Conservation (phyloP, 2,888 invertebrate species). For the Rotaria socialis region DNA sequence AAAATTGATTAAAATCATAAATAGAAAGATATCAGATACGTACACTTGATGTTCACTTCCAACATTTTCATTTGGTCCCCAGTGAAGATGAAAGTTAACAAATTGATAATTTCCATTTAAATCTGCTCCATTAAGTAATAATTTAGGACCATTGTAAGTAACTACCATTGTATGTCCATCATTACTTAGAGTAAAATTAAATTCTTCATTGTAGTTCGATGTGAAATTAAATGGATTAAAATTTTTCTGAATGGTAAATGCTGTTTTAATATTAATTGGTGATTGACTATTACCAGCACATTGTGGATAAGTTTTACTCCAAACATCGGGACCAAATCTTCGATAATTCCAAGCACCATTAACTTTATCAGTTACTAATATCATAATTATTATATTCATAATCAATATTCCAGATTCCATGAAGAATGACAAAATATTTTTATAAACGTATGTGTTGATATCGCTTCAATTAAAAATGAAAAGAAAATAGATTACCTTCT, state of each 20-base stretch:
- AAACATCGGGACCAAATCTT: no score
- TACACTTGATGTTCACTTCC: conserved; percentile 17
- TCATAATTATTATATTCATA: no score
- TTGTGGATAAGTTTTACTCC: not conserved
- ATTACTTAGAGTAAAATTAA: not conserved
- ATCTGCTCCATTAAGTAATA: not conserved
- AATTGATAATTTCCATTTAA: not conserved
- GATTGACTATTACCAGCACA: not conserved
- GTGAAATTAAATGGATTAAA: not conserved
- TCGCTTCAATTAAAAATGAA: no score
- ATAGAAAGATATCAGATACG: no score
- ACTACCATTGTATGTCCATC: not conserved
- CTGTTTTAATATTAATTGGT: not conserved
- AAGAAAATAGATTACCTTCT: no score
- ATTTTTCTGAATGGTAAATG: not conserved
- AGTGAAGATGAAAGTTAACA: conserved; percentile 16
- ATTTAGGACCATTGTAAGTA: not conserved
- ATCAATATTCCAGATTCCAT: no score
- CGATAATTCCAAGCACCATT: no score
- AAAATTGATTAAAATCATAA: no score
- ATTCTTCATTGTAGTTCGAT: not conserved
- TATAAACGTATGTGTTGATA: no score
- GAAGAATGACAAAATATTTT: no score
- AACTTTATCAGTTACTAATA: no score
- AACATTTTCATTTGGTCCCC: not conserved